Evolutionary conservation across 2,888 invertebrate species (phyloP), one percentile per base, ranked within the genome.

Genomic region (Tineola bisselliella): DNA sequence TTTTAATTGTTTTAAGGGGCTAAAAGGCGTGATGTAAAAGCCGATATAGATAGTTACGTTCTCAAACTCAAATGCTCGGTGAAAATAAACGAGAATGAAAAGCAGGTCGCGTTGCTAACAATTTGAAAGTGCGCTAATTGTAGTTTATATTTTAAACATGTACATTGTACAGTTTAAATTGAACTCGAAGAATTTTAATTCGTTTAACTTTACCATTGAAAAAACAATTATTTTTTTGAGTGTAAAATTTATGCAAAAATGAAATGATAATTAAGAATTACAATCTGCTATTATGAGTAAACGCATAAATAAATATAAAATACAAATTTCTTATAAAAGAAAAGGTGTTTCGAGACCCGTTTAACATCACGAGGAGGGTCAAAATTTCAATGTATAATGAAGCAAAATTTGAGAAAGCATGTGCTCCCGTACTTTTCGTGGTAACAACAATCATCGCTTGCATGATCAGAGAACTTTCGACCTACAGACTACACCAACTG

Each of bases 381-480:
- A 48, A 48, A 48, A 25, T 25, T 25, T 25, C 25, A 25, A 25
- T 25, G 25, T 25, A 2, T 6, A 25, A 25, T 25, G 6, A 25
- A 25, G 6, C 6, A 4, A 25, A 25, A 25, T 2, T 25, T 25
- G 25, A 25, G 25, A 48, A 13, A n/a, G 48, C 15, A 48, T 15
- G n/a, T 48, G 48, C 15, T 54, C 25, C n/a, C 54, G 25, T 54
- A 54, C 54, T 8, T 25, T 54, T 18, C 25, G 54, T 54, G 54
- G 25, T 54, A 5, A 54, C 54, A 25, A 54, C 54, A 54, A 48
- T 48, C 48, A 48, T 48, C 48, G 48, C 48, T 48, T 48, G 48
- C 48, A 48, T 48, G 8, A 48, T 48, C 48, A 48, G 48, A 48
- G 48, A 17, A 48, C 15, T 48, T 48, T 48, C n/a, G 48, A 48